Evolutionary conservation across 2,888 invertebrate species (phyloP).

Genomic region (Protonemura montana): DNA sequence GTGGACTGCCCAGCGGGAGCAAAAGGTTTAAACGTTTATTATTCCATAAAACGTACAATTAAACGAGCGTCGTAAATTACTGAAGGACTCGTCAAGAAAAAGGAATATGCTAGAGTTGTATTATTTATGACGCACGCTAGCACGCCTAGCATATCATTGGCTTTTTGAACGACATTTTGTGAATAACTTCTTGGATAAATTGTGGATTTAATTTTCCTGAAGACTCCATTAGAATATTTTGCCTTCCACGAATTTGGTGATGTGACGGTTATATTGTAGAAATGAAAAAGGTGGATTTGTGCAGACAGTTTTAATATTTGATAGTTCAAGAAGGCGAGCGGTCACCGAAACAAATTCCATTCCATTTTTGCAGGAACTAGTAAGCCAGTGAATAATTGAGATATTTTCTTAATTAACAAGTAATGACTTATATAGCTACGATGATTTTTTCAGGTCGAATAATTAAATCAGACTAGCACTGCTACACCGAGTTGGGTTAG

Average conservation of each 20-base stretch:
- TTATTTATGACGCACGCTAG: background rate
- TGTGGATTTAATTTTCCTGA: too few relatives aligned
- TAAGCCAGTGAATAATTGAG: background rate
- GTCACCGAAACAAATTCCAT: background rate
- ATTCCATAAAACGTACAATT: conserved; percentile 7
- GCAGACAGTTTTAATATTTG: background rate
- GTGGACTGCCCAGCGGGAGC: conserved; percentile 12
- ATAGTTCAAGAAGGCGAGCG: background rate
- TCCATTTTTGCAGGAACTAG: background rate
- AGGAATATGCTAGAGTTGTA: background rate
- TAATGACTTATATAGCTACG: background rate
- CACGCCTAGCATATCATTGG: background rate
- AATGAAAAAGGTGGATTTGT: background rate
- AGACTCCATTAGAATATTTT: too few relatives aligned
- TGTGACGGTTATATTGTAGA: too few relatives aligned
- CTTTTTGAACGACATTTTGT: background rate
- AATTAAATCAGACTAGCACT: background rate
- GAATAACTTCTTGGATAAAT: background rate
- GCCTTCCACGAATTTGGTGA: too few relatives aligned
- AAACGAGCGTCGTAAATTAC: background rate
- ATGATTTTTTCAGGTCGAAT: background rate
- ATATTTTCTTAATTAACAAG: background rate
- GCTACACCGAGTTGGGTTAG: background rate
- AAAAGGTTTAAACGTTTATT: conserved; percentile 4
- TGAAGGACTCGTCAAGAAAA: background rate